phyloP scores from a whole-genome alignment of 2,888 invertebrate species.

The Melanophora roralis region DNA sequence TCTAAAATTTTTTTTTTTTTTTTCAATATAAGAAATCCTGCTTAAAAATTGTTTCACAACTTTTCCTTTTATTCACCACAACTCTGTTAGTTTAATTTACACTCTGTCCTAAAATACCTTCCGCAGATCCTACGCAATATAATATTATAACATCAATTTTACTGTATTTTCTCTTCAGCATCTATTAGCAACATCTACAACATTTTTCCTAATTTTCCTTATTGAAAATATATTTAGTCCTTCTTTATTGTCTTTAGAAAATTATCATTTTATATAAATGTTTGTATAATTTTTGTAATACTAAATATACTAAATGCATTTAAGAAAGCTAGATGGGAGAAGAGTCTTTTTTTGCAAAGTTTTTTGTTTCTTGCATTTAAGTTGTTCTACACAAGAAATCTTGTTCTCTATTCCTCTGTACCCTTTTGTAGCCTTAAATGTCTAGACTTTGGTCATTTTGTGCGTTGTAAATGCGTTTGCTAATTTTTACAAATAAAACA shows the following conservation, averaged over 20 bases:
- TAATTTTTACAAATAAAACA: conserved; percentile 69
- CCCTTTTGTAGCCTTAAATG: conserved; percentile 51
- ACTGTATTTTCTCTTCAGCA: background rate
- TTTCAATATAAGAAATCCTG: too few relatives aligned
- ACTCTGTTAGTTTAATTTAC: background rate
- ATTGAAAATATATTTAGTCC: conserved; percentile 54
- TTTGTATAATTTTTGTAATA: conserved; percentile 73
- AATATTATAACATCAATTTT: background rate
- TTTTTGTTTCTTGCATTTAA: background rate
- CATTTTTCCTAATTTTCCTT: conserved; percentile 51
- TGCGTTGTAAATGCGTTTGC: conserved; percentile 73
- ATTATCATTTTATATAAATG: conserved; percentile 67
- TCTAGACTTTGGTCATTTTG: conserved; percentile 73
- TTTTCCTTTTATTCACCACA: background rate
- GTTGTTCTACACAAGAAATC: conserved; percentile 27
- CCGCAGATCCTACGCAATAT: background rate
- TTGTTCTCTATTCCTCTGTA: conserved; percentile 18
- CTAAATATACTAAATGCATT: conserved; percentile 66
- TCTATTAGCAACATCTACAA: background rate
- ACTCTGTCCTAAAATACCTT: background rate
- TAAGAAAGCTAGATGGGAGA: background rate
- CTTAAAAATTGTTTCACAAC: too few relatives aligned
- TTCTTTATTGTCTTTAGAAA: conserved; percentile 60
- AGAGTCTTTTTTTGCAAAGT: conserved; percentile 22
- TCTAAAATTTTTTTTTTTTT: too few relatives aligned